Base-by-base conservation (phyloP, 2,888 invertebrate genomes). In the Acronicta aceris region DNA sequence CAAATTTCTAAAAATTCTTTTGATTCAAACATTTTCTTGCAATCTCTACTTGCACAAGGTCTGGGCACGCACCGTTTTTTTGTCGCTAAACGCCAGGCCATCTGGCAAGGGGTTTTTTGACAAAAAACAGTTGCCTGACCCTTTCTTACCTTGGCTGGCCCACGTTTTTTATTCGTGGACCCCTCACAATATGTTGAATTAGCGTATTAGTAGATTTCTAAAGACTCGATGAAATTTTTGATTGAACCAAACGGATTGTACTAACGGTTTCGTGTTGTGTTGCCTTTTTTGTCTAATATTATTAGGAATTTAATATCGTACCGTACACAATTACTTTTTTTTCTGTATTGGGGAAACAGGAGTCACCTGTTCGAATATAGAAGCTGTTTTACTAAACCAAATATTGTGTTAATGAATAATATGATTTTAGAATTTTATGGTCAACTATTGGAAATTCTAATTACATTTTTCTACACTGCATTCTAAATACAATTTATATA, bases 101-200 rank as follows among this genome's bases (percentile, higher is more conserved):
- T 94, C 94, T 94, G 94, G 94, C 90, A 88, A 90, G 86, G 85
- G 87, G 86, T 90, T 93, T 93, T 86, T 81, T 51, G 41, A 73
- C 65, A 83, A 84, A 87, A 93, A 93, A 86, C 89, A 87, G 81
- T 82, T 87, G 89, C 85, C 94, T 94, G 94, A 94, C 94, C 94
- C 94, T 94, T 94, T 94, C 94, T 92, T 94, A 88, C 92, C 92
- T 93, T 86, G 56, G 85, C 90, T 90, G 84, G 91, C 91, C 93
- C 92, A 86, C 85, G 86, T 88, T 93, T 94, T 90, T 90, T 90
- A 86, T 85, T 76, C 64, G 63, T 71, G 76, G 85, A 86, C 88
- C 94, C 93, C 91, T 90, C 87, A 89, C 93, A 94, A 93, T 92
- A 93, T 92, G 89, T 91, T 89, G 91, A 91, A 94, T 93, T 94